These are phyloP conservation scores for Phenacoccus solenopsis DNA, from an alignment of 1,140 invertebrate genomes.

Conservation along the genomic window DNA sequence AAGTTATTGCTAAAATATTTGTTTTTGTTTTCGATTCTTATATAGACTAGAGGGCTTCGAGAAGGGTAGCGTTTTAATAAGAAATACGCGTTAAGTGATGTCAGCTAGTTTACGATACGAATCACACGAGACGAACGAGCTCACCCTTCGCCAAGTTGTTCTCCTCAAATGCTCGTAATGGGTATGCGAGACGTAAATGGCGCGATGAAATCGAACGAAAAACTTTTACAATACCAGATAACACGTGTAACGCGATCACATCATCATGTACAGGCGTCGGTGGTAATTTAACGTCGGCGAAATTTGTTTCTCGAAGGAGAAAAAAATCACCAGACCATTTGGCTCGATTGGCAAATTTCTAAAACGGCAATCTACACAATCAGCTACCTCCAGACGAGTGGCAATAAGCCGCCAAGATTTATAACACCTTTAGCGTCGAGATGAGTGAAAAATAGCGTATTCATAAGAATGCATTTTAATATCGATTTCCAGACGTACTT, in stretches of 20 bases:
- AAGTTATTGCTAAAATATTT: background rate
- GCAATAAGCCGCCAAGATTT: background rate
- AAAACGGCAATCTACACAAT: background rate
- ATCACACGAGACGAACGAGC: background rate
- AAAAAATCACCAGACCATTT: background rate
- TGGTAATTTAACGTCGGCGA: no score
- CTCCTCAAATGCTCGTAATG: no score
- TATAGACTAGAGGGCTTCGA: no score
- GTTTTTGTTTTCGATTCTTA: background rate
- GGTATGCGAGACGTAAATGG: no score
- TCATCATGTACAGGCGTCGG: no score
- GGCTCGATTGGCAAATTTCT: background rate
- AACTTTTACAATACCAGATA: background rate
- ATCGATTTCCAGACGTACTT: constrained; percentile 9
- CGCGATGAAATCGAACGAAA: background rate
- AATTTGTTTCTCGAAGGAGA: background rate
- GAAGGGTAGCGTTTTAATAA: background rate
- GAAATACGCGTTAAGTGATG: background rate
- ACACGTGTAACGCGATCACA: background rate
- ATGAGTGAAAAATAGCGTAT: background rate
- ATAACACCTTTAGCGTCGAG: background rate
- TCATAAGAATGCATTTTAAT: constrained; percentile 9
- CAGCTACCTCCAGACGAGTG: background rate
- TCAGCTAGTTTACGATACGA: background rate
- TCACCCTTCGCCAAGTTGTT: no score